Evolutionary conservation across 2,113 vertebrate genomes (phyloP), one percentile per base, ranked within the genome.

Genomic region (Pongo pygmaeus): DNA sequence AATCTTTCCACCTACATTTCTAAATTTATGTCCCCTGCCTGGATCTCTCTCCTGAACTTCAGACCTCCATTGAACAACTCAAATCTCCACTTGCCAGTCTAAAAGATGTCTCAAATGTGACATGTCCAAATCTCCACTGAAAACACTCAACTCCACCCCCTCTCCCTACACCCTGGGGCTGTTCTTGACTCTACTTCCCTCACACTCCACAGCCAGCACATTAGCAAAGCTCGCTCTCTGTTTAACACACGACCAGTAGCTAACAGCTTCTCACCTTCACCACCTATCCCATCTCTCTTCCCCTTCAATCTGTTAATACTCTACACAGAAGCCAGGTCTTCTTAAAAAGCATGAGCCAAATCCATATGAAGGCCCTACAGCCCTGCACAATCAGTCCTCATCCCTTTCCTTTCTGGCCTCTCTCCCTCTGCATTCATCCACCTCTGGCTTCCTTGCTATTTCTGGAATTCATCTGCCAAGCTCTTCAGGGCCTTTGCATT

Each of bases 61-160:
- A 27, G 35, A 38, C 48, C n/a, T 70, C 38, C 32, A 23, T 9
- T 35, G 18, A 52, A 35, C 86, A 43, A 13, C 10, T 35, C 84
- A 57, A 40, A 20, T 43, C 50, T 38, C 67, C 23, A 52, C 85
- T 9, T 1, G 8, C 35, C 4, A 16, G 22, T 11, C 64, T 74
- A 55, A 43, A 87, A 55, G n/a, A 12, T 25, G 3, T 25, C n/a
- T 72, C 48, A 11, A 40, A 5, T 13, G 50, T 50, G n/a, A 20
- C 50, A 22, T 1, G 7, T 13, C 69, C 5, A 6, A 27, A n/a
- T 50, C 14, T 4, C 3, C 6, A 0, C 64, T 17, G 9, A 30
- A 52, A 30, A 72, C n/a, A 0, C 10, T 16, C 17, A 12, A 20
- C 40, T 13, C 40, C 3, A 6, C 30, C 40, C 30, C 11, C 40